A percentile compares a stretch with the other conserved stretches of the same genome.
Conservation (phyloP, 2,797 vertebrate species). For the Delichon dasypus region DNA sequence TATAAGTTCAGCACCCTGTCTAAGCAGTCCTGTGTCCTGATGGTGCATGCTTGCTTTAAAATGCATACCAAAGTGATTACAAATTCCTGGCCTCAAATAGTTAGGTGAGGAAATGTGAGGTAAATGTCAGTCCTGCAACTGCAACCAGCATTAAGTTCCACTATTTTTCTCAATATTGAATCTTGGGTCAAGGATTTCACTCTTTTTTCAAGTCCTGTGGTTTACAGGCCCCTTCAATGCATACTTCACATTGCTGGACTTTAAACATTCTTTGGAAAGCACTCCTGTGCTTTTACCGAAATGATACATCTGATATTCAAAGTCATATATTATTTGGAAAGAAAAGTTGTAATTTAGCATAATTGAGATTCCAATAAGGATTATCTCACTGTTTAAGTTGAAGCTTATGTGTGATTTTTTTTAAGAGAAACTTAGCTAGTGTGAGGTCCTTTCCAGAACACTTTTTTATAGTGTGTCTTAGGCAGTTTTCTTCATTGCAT, state of each 20-base stretch:
- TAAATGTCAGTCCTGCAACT: background rate
- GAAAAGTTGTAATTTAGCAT: background rate
- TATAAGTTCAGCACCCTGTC: background rate
- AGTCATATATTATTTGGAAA: background rate
- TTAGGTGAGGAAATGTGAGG: background rate
- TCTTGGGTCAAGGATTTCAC: background rate
- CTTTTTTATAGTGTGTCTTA: background rate
- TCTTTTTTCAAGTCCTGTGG: background rate
- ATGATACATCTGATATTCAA: background rate
- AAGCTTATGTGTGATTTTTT: background rate
- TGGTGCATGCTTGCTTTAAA: background rate
- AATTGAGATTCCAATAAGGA: background rate
- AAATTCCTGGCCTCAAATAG: background rate
- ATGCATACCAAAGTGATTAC: background rate
- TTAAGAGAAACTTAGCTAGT: background rate
- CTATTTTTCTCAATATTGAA: background rate
- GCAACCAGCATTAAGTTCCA: background rate
- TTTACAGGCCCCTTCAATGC: background rate
- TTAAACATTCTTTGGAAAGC: background rate
- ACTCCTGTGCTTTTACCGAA: background rate
- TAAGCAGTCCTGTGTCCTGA: background rate
- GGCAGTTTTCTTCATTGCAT: background rate
- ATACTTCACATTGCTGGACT: background rate
- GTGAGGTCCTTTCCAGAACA: background rate
- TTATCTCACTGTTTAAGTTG: background rate